Evolutionary conservation across 2,888 invertebrate genomes (phyloP).

Genomic region (Agrypnus murinus): DNA sequence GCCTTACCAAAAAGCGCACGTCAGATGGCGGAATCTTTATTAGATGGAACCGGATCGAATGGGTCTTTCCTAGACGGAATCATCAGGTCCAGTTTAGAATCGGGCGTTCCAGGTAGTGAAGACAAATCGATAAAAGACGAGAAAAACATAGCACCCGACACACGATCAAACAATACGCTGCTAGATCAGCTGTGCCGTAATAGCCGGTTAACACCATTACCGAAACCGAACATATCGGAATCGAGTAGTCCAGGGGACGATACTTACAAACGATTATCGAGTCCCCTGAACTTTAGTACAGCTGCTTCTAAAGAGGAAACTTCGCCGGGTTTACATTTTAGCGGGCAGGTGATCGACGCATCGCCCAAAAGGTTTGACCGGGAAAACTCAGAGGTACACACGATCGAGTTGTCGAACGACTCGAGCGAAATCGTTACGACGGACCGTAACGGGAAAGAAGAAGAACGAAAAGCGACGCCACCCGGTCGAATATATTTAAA

Average conservation of each 20-base stretch:
- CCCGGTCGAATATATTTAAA: constrained; percentile 69
- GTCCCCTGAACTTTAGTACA: constrained; percentile 66
- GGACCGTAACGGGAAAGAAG: constrained; percentile 43
- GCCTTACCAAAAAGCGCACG: constrained; percentile 71
- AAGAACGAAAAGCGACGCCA: constrained; percentile 56
- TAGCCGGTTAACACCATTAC: constrained; percentile 74
- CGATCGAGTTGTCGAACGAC: constrained; percentile 70
- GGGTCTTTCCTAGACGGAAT: constrained; percentile 89
- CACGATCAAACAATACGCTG: constrained; percentile 77
- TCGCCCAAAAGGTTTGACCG: constrained; percentile 52
- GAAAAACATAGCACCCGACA: constrained; percentile 71
- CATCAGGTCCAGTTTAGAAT: constrained; percentile 86
- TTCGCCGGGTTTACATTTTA: constrained; percentile 36
- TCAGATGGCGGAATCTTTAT: constrained; percentile 78
- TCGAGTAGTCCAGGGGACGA: constrained; percentile 72
- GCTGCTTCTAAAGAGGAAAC: constrained; percentile 56
- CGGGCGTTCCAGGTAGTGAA: constrained; percentile 74
- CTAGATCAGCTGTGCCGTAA: constrained; percentile 81
- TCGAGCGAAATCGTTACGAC: constrained; percentile 66
- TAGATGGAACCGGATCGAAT: constrained; percentile 80
- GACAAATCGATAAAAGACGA: constrained; percentile 75
- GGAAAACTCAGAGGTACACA: constrained; percentile 62
- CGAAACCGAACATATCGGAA: constrained; percentile 66
- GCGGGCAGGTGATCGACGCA: constrained; percentile 35
- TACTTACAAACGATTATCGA: constrained; percentile 66